Percentiles rank a stretch among this genome's conserved stretches.
phyloP scores from a whole-genome alignment of 2,888 invertebrate species.

The Acrobasis consociella region DNA sequence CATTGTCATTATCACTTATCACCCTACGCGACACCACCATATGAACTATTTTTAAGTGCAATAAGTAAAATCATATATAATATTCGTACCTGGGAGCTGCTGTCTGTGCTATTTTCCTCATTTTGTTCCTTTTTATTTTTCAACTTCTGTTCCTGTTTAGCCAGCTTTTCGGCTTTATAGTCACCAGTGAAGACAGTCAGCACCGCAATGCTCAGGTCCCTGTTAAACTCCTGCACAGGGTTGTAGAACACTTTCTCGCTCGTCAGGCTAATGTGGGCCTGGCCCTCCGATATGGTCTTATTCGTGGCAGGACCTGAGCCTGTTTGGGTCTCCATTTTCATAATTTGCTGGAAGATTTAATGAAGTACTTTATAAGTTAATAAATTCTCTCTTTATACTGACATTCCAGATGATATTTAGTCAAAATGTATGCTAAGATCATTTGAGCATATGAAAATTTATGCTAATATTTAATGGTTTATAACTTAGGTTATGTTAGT shows the following conservation, averaged over 20 bases:
- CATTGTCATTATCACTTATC: too few relatives aligned
- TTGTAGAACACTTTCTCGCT: slow-evolving; percentile 96
- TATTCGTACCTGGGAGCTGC: slow-evolving; percentile 30
- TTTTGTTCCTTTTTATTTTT: slow-evolving; percentile 38
- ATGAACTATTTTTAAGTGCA: too few relatives aligned
- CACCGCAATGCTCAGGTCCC: slow-evolving; percentile 94
- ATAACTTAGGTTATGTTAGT: neutral
- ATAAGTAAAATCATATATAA: neutral
- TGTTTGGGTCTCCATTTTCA: slow-evolving; percentile 56
- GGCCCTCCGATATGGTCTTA: slow-evolving; percentile 87
- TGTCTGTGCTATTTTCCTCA: slow-evolving; percentile 28
- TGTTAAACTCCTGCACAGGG: slow-evolving; percentile 98
- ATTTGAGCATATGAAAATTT: too few relatives aligned
- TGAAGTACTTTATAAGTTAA: neutral
- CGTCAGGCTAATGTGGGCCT: slow-evolving; percentile 88
- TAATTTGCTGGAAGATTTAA: slow-evolving; percentile 39
- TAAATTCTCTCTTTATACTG: neutral
- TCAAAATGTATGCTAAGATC: too few relatives aligned
- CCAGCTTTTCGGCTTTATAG: slow-evolving; percentile 55
- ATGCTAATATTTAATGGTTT: too few relatives aligned
- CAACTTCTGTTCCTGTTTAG: slow-evolving; percentile 43
- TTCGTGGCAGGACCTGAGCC: slow-evolving; percentile 27
- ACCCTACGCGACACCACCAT: too few relatives aligned
- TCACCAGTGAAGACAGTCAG: slow-evolving; percentile 85
- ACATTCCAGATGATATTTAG: neutral